Evolutionary conservation across 2,888 invertebrate species (phyloP).

Genomic region (Morpho deidamia): DNA sequence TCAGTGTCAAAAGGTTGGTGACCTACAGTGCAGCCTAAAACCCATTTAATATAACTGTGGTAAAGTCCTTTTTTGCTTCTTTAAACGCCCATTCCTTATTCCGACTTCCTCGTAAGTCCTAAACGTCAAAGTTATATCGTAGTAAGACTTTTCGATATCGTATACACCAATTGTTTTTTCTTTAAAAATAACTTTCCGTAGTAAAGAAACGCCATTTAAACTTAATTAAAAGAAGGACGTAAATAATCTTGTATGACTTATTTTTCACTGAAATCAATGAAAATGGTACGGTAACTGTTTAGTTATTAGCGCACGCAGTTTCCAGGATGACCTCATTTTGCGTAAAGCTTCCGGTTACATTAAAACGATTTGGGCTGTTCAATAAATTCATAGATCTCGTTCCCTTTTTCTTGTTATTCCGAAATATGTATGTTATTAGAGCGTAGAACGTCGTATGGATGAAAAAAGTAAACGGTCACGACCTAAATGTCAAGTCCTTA

Average conservation of each 20-base stretch:
- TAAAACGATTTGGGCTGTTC: conserved; percentile 2
- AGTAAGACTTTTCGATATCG: conserved; percentile 12
- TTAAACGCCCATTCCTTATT: conserved; percentile 29
- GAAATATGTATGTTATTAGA: neutral
- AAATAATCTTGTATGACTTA: no score
- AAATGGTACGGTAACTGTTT: neutral
- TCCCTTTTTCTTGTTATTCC: neutral
- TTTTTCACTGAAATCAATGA: neutral
- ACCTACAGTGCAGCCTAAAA: conserved; percentile 53
- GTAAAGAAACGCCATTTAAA: no score
- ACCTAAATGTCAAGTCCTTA: conserved; percentile 56
- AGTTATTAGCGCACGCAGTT: conserved; percentile 8
- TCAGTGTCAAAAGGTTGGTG: conserved; percentile 78
- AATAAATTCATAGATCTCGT: conserved; percentile 9
- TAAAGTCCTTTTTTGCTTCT: conserved; percentile 37
- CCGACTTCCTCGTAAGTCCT: conserved; percentile 49
- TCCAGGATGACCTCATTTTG: conserved; percentile 20
- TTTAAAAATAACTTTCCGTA: neutral
- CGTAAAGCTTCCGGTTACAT: conserved; percentile 14
- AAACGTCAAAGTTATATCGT: conserved; percentile 44
- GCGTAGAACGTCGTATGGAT: neutral
- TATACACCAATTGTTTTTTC: neutral
- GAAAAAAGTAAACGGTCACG: conserved; percentile 25
- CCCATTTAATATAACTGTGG: conserved; percentile 38
- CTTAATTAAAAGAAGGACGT: no score